Conservation (phyloP, 2,797 vertebrate species). For the Potorous gilbertii region DNA sequence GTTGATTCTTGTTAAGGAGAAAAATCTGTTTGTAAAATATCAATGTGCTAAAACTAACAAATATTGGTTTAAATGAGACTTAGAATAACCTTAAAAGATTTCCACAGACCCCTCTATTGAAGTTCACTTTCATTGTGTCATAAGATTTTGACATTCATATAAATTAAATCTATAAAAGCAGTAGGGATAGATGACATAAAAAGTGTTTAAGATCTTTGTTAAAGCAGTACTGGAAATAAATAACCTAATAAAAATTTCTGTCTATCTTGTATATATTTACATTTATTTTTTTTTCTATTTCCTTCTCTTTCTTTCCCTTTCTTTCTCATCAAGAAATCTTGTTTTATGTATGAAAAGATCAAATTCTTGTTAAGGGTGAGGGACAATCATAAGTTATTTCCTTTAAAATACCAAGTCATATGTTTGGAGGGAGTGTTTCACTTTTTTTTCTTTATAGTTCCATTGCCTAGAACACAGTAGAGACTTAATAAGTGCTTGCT, state of each 20-base stretch:
- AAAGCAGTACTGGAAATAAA: neutral
- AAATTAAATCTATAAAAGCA: neutral
- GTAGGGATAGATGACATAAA: conserved; percentile 12
- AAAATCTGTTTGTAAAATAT: conserved; percentile 63
- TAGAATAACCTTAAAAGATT: conserved; percentile 37
- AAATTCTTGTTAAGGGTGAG: neutral
- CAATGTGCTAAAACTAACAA: conserved; percentile 56
- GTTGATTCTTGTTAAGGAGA: conserved; percentile 60
- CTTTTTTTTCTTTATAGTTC: neutral
- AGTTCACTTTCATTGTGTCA: neutral
- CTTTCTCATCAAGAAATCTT: neutral
- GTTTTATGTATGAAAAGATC: neutral
- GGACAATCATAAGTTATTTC: neutral
- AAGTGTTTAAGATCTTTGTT: neutral
- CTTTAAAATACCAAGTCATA: neutral
- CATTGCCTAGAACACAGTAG: neutral
- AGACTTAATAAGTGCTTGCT: neutral
- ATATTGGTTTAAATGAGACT: conserved; percentile 48
- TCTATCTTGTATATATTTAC: neutral
- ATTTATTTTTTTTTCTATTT: neutral
- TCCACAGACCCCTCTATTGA: conserved; percentile 19
- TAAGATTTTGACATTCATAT: conserved; percentile 32
- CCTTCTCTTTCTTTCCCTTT: neutral
- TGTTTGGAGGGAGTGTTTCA: neutral
- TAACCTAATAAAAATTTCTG: neutral